Conservation (phyloP, 1,140 invertebrate species). For the Himalopsyche phryganea region DNA sequence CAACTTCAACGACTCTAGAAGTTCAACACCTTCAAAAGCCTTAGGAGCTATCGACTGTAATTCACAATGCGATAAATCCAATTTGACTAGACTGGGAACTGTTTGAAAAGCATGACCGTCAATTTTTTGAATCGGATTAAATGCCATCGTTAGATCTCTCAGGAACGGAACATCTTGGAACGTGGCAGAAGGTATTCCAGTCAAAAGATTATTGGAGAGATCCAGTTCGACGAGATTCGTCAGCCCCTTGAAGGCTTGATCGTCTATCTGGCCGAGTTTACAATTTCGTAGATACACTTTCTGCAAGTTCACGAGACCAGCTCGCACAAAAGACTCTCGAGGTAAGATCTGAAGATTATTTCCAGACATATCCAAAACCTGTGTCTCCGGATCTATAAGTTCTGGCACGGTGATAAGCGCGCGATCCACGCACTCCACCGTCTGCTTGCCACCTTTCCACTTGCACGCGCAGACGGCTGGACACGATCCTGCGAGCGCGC, state of each 20-base stretch:
- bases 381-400: slow-evolving; percentile 78
- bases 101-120: slow-evolving; percentile 70
- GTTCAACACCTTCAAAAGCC: slow-evolving; percentile 73
- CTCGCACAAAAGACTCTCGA: slow-evolving; percentile 73
- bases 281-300: slow-evolving; percentile 78
- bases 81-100: slow-evolving; percentile 72
- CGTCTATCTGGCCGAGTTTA: slow-evolving; percentile 79
- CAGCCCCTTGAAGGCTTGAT: slow-evolving; percentile 73
- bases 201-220: slow-evolving; percentile 77
- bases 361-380: slow-evolving; percentile 83
- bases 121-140: slow-evolving; percentile 79
- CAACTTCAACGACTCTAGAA: slow-evolving; percentile 76
- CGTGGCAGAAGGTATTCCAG: slow-evolving; percentile 70
- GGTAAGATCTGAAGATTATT: slow-evolving; percentile 81
- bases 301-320: slow-evolving; percentile 81
- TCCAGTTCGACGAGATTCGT: slow-evolving; percentile 87
- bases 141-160: slow-evolving; percentile 71
- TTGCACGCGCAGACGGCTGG: slow-evolving; percentile 81
- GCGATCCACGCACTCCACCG: slow-evolving; percentile 81
- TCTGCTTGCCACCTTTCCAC: slow-evolving; percentile 89
- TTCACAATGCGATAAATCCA: slow-evolving; percentile 80
- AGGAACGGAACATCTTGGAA: slow-evolving; percentile 75
- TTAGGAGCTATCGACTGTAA: slow-evolving; percentile 70
- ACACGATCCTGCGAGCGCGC: slow-evolving; percentile 56
- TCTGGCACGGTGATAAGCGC: slow-evolving; percentile 77